Base-by-base conservation (phyloP, 1,140 invertebrate species). In the Rhyacophila brunnea region DNA sequence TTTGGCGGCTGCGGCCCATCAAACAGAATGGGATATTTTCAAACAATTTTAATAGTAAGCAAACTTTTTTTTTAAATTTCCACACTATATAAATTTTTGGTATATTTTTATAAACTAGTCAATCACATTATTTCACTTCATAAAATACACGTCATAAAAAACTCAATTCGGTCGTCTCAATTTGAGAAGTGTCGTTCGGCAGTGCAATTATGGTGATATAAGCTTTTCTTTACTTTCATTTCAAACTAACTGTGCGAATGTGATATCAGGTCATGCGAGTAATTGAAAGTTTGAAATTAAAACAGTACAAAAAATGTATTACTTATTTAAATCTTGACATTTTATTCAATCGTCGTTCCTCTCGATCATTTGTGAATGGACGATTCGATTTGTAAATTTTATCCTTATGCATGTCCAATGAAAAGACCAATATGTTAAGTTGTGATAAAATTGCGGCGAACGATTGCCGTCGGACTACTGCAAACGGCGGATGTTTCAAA, bases 281-380 rank as follows among this genome's bases (percentile, higher is more conserved):
- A 58, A 57, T 38, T 28, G 58, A 42, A 42, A 42, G 58, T 59
- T 59, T 53, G 58, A 49, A 54, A 59, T 56, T 54, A 46, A 53
- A 64, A 64, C 62, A 64, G 62, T 64, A 64, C 62, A 64, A 64
- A 64, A n/a, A 60, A 57, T 60, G 62, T 64, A 64, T 64, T 60
- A 60, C 56, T 63, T 46, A 59, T 64, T 59, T 59, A 62, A 58
- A 59, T 59, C 45, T 64, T 51, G 56, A 58, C 50, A 49, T 55
- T 64, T 59, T 46, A 51, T 50, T 44, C 42, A 17, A 50, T 50
- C 38, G 57, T 51, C 9, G 23, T 36, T 58, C 53, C 23, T 38
- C 44, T 11, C n/a, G 17, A 1, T 34, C 11, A 35, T 28, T 17
- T 18, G 43, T 28, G 23, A 28, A 28, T 5, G 23, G 23, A 9